phyloP scores from a whole-genome alignment of 1,140 invertebrate genomes.

The Eupristina koningsbergeri region DNA sequence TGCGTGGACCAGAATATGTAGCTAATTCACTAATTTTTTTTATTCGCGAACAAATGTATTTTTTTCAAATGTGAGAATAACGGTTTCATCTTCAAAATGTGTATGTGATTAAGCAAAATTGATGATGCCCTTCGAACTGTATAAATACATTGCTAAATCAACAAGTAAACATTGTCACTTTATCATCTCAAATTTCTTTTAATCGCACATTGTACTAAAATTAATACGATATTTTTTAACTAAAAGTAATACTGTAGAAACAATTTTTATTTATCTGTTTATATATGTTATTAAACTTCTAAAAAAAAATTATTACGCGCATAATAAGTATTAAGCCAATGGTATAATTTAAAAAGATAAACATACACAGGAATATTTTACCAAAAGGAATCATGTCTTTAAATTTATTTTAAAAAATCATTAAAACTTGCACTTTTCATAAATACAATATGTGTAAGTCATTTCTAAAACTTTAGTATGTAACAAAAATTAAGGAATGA shows the following conservation, averaged over 20 bases:
- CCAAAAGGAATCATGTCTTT: slow-evolving; percentile 11
- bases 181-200: slow-evolving; percentile 11
- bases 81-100: slow-evolving; percentile 2
- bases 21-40: slow-evolving; percentile 4
- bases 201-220: slow-evolving; percentile 23
- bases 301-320: slow-evolving; percentile 9
- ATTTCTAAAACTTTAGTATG: slow-evolving; percentile 37
- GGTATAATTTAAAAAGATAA: not conserved
- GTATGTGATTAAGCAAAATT: slow-evolving; percentile 32
- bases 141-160: slow-evolving; percentile 40
- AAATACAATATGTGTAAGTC: slow-evolving; percentile 31
- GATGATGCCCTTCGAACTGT: slow-evolving; percentile 39
- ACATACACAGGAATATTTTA: slow-evolving; percentile 28
- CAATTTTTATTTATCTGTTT: slow-evolving; percentile 12
- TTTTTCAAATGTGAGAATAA: slow-evolving; percentile 7
- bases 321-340: not conserved
- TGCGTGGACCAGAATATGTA: not conserved
- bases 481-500: slow-evolving; percentile 43
- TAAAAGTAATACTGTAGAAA: not conserved
- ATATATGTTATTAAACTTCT: slow-evolving; percentile 14
- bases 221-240: not conserved
- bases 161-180: slow-evolving; percentile 27
- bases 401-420: slow-evolving; percentile 35
- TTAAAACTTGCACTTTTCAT: slow-evolving; percentile 48
- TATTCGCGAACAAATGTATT: slow-evolving; percentile 21